A percentile compares a stretch with the other conserved stretches of the same genome.
Conservation (phyloP, 2,888 invertebrate genomes). For the Ochropacha duplaris region DNA sequence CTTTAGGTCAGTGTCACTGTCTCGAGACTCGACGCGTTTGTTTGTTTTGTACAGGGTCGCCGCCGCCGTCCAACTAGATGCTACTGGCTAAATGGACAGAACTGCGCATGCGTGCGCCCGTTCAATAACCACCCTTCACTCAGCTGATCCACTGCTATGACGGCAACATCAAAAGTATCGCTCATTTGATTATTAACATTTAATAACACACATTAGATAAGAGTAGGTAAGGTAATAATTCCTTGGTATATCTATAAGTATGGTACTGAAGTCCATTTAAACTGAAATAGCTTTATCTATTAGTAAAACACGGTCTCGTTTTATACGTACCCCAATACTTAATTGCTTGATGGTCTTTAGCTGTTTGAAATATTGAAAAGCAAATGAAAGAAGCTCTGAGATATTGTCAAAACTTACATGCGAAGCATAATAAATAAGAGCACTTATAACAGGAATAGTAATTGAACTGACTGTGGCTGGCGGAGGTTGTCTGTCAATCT, state of each 20-base stretch:
- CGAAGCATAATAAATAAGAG: background rate
- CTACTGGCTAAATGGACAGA: slow-evolving; percentile 27
- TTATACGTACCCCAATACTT: too few species aligned
- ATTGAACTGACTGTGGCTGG: background rate
- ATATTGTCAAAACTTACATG: background rate
- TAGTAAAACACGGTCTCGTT: too few species aligned
- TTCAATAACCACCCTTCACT: slow-evolving; percentile 61
- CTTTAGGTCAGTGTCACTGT: slow-evolving; percentile 67
- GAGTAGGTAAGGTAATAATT: too few species aligned
- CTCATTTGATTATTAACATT: too few species aligned
- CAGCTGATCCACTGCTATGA: slow-evolving; percentile 48
- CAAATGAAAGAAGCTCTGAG: background rate
- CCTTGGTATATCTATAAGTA: too few species aligned
- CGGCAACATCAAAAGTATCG: background rate
- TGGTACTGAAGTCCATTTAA: too few species aligned
- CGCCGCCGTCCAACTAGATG: slow-evolving; percentile 53
- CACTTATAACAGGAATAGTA: slow-evolving; percentile 1
- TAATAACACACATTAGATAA: too few species aligned
- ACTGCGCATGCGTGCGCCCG: slow-evolving; percentile 71
- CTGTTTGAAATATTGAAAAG: background rate
- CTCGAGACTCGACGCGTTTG: slow-evolving; percentile 50
- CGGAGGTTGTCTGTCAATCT: slow-evolving; percentile 11
- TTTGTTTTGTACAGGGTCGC: slow-evolving; percentile 69
- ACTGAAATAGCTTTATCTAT: too few species aligned
- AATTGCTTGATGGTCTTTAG: too few species aligned